Evolutionary conservation across 2,113 vertebrate species (phyloP).

Genomic region (Dasyurus viverrinus): DNA sequence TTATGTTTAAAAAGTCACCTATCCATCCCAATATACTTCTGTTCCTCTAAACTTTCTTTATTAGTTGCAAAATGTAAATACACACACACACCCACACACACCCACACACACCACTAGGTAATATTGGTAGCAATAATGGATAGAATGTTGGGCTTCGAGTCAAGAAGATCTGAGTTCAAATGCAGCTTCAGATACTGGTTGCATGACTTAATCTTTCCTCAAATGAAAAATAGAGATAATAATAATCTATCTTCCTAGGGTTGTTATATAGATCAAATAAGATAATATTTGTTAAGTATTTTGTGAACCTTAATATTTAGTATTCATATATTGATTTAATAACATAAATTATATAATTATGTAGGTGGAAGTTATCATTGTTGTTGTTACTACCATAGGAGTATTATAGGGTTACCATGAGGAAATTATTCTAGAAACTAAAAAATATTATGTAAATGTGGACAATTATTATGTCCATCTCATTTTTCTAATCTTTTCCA

Average conservation of each 20-base stretch:
- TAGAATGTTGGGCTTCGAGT: neutral
- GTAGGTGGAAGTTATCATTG: neutral
- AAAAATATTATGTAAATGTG: neutral
- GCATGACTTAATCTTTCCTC: neutral
- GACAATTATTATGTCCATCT: neutral
- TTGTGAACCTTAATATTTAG: neutral
- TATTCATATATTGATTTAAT: no score
- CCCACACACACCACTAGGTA: neutral
- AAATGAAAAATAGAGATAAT: neutral
- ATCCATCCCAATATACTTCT: neutral
- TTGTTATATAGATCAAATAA: neutral
- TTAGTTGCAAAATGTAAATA: neutral
- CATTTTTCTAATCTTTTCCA: neutral
- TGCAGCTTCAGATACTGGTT: neutral
- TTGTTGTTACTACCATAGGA: neutral
- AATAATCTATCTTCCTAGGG: neutral
- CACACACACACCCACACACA: no score
- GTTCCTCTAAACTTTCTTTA: neutral
- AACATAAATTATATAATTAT: neutral
- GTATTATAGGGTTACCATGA: neutral
- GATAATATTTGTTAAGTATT: neutral
- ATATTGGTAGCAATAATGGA: neutral
- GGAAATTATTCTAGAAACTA: neutral
- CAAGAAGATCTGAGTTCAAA: neutral
- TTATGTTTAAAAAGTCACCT: neutral